Base-by-base conservation (phyloP, 2,888 invertebrate species). In the Eugnorisma glareosa region DNA sequence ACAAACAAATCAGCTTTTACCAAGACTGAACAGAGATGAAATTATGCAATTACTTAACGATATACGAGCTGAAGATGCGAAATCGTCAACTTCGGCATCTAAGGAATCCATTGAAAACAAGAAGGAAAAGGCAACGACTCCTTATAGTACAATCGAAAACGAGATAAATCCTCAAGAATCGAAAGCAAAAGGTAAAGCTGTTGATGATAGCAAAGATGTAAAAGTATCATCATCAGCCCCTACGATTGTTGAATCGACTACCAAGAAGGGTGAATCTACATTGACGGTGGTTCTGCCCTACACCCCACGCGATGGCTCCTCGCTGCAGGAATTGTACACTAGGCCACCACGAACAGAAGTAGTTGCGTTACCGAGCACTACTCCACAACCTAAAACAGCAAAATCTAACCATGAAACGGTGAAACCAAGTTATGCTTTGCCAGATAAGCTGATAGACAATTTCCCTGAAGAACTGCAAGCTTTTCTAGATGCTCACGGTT, bases 251-350 rank as follows among this genome's bases (percentile, higher is more conserved):
- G 94, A 95, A 89, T 91, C 90, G 15, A 93, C 94, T 15, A 95
- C 95, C 6, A 94, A 93, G 73, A 91, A 89, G 70, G 89, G 87
- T 59, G 91, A 92, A 66, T 89, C 93, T 15, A 97, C 97, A 0
- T 91, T 98, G 31, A 97, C 97, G 97, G 97, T 98, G 0, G 98
- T 98, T 0, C 93, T 98, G 86, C 98, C 98, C 0, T 97, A 97
- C 88, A 97, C 97, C 67, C 96, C 97, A 11, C 94, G 97, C 57
- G 97, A 97, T 85, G 95, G 97, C 1, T 95, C 97, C 2, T 95
- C 96, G 8, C 93, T 98, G 71, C 97, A 97, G 89, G 98, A 98
- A 86, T 92, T 98, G 1, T 98, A 97, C 88, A 98, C 98, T 5
- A 97, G 97, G 91, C 97, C 97, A 66, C 98, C 98, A 1, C 94